Percentiles rank a stretch among this genome's conserved stretches.
These are phyloP conservation scores for Thumatha senex DNA, from an alignment of 2,888 invertebrate genomes.

Conservation along the genomic window DNA sequence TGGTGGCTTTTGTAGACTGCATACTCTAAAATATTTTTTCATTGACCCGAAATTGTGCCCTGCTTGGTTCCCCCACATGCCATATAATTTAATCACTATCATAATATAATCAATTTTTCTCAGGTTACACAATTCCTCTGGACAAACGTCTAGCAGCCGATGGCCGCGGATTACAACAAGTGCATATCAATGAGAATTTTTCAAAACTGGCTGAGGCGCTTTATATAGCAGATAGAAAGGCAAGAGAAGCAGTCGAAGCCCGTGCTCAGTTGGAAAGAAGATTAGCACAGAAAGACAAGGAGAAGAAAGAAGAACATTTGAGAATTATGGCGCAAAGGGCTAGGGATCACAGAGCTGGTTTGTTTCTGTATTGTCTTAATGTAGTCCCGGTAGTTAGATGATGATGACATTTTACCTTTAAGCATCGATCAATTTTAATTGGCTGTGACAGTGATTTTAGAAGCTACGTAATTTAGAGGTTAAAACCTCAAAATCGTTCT, in stretches of 20 bases:
- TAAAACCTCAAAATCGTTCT: background rate
- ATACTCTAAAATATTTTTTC: no score
- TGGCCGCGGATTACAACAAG: conserved; percentile 97
- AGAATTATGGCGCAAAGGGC: conserved; percentile 97
- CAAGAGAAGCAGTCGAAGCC: conserved; percentile 98
- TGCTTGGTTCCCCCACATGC: no score
- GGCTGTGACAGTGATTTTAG: no score
- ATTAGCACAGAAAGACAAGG: conserved; percentile 98
- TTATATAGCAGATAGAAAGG: conserved; percentile 98
- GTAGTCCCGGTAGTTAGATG: no score
- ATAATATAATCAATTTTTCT: background rate
- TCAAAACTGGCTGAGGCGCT: conserved; percentile 98
- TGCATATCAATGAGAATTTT: conserved; percentile 99
- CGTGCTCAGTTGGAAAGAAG: conserved; percentile 97
- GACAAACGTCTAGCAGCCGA: conserved; percentile 99
- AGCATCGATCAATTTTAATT: no score
- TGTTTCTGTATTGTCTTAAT: conserved; percentile 59
- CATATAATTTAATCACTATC: background rate
- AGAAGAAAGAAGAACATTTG: conserved; percentile 98
- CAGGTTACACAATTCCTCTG: conserved; percentile 97
- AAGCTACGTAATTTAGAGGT: no score
- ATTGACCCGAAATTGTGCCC: no score
- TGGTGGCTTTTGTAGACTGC: no score
- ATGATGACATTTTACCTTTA: no score
- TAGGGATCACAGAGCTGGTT: conserved; percentile 96